Percentiles rank a stretch among this genome's conserved stretches.
phyloP scores from a whole-genome alignment of 2,888 invertebrate genomes.

The Osmoderma eremita region DNA sequence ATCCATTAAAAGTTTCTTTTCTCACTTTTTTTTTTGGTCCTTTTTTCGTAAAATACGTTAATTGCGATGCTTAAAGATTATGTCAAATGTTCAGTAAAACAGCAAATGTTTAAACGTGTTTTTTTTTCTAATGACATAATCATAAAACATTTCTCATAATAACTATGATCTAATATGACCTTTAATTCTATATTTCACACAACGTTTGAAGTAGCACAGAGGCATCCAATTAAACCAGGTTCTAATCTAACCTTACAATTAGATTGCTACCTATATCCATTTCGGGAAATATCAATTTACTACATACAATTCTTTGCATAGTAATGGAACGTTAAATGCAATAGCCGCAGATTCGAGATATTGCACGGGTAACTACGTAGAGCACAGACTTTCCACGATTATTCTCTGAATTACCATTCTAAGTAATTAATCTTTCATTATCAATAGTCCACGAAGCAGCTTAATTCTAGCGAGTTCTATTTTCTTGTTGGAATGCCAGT shows the following conservation, averaged over 20 bases:
- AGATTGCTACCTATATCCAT: no score
- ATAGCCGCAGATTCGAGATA: no score
- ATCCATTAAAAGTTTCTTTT: no score
- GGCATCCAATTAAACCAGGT: no score
- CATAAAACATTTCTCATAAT: not conserved
- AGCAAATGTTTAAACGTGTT: not conserved
- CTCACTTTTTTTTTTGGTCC: no score
- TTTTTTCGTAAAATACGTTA: no score
- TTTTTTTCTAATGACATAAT: not conserved
- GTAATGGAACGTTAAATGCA: no score
- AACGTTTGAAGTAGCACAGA: no score
- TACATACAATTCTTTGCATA: no score
- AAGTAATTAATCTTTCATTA: not conserved
- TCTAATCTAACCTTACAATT: no score
- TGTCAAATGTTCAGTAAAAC: not conserved
- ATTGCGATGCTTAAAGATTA: not conserved
- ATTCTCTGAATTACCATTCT: not conserved
- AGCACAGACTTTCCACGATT: slow-evolving; percentile 5
- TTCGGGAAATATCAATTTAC: no score
- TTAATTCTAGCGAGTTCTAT: not conserved
- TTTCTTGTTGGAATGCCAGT: not conserved
- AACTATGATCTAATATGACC: slow-evolving; percentile 15
- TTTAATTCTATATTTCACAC: not conserved
- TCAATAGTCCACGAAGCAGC: not conserved
- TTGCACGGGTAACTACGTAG: not conserved